Conservation (phyloP, 2,888 invertebrate species). For the Caenorhabditis japonica region DNA sequence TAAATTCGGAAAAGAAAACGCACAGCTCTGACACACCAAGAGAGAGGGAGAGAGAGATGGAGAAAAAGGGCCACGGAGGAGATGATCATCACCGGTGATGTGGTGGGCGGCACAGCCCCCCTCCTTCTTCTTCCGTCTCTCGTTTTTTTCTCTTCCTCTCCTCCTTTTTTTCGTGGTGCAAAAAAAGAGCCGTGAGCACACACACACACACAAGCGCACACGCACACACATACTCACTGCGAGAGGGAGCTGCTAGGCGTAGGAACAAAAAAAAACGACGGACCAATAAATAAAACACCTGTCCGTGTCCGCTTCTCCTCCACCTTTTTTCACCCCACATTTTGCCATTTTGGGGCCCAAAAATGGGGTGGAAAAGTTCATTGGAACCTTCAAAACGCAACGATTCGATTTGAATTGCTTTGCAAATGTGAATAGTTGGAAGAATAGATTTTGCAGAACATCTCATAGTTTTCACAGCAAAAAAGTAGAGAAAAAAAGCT, state of each 20-base stretch:
- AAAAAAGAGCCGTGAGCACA: background rate
- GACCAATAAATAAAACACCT: constrained; percentile 50
- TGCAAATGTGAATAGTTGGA: too few species aligned
- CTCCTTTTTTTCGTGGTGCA: background rate
- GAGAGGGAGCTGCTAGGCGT: constrained; percentile 5
- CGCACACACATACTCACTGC: too few species aligned
- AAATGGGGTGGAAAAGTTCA: too few species aligned
- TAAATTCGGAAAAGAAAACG: too few species aligned
- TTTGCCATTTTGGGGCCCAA: constrained; percentile 5
- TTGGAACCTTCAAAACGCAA: too few species aligned
- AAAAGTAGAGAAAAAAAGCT: too few species aligned
- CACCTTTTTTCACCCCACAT: background rate
- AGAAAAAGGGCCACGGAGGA: background rate
- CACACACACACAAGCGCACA: background rate
- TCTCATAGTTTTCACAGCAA: too few species aligned
- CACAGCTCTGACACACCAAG: too few species aligned
- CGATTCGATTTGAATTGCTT: too few species aligned
- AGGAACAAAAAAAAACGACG: background rate
- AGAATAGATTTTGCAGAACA: too few species aligned
- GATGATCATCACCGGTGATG: constrained; percentile 11
- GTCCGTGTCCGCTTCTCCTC: constrained; percentile 5
- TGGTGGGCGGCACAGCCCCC: constrained; percentile 10
- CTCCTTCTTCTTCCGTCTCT: too few species aligned
- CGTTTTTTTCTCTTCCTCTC: constrained; percentile 8
- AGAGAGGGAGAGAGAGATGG: background rate